phyloP scores from a whole-genome alignment of 2,888 invertebrate species.

The Chymomyza caudatula region DNA sequence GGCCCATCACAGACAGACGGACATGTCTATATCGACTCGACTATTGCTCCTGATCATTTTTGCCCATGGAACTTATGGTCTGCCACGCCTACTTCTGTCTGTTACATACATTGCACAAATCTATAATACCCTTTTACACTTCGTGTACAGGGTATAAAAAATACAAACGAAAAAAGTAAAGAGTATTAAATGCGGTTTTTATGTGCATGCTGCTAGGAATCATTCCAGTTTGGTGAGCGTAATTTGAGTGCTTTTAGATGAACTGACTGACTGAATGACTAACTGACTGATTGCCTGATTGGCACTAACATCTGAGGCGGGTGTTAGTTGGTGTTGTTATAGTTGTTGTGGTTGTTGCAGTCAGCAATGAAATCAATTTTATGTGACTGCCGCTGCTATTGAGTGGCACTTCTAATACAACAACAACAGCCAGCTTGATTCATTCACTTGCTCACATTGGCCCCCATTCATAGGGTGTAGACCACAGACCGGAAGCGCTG shows the following conservation, averaged over 20 bases:
- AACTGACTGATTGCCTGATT: background rate
- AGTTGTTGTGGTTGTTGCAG: slow-evolving; percentile 21
- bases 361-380: slow-evolving; percentile 67
- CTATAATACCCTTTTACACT: background rate
- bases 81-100: too few species aligned
- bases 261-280: slow-evolving; percentile 6
- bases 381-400: slow-evolving; percentile 56
- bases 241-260: slow-evolving; percentile 40
- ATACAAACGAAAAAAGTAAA: background rate
- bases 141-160: background rate
- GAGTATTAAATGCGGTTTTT: slow-evolving; percentile 20
- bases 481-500: slow-evolving; percentile 62
- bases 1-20: too few species aligned
- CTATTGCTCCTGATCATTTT: too few species aligned
- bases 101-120: too few species aligned
- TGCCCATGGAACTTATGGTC: too few species aligned
- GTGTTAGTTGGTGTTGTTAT: slow-evolving; percentile 17
- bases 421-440: slow-evolving; percentile 39
- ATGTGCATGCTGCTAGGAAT: slow-evolving; percentile 52
- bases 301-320: slow-evolving; percentile 19
- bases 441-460: slow-evolving; percentile 37
- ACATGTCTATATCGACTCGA: too few species aligned
- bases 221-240: slow-evolving; percentile 46
- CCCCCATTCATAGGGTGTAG: slow-evolving; percentile 51
- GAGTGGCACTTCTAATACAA: slow-evolving; percentile 52